Conservation (phyloP, 2,797 vertebrate species). For the Ctenochaetus hawaiiensis region DNA sequence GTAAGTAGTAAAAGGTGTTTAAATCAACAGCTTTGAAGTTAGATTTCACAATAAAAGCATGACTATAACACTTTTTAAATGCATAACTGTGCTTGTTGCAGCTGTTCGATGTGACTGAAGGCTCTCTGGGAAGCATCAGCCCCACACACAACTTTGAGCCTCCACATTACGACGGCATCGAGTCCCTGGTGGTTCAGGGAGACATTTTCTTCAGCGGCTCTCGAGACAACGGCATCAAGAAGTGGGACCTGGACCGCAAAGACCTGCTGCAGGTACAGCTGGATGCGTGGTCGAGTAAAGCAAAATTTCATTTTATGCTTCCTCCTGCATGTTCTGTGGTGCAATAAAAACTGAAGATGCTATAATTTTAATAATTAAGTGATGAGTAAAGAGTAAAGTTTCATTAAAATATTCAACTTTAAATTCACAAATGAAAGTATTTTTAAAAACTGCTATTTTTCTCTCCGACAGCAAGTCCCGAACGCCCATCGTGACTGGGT, state of each 20-base stretch:
- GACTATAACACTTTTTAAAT: too few species aligned
- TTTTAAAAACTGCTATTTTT: neutral
- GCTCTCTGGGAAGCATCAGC: conserved; percentile 91
- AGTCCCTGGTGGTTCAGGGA: conserved; percentile 93
- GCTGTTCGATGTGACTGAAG: conserved; percentile 97
- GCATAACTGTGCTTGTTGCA: conserved; percentile 64
- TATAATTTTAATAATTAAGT: neutral
- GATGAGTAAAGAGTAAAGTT: too few species aligned
- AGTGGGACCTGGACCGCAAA: conserved; percentile 96
- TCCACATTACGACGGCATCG: conserved; percentile 98
- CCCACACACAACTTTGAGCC: conserved; percentile 97
- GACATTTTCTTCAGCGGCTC: conserved; percentile 96
- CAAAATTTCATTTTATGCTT: too few species aligned
- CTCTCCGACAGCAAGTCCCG: conserved; percentile 92
- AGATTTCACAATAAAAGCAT: neutral
- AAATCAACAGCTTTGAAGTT: neutral
- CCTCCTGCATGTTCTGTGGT: too few species aligned
- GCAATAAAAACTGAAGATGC: neutral
- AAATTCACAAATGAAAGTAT: neutral
- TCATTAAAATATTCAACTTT: too few species aligned
- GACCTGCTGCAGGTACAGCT: conserved; percentile 93
- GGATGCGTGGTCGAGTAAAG: neutral
- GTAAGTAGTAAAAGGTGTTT: too few species aligned
- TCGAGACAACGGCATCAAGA: conserved; percentile 98
- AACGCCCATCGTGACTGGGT: conserved; percentile 99